These are phyloP conservation scores for Bombylius discolor DNA, from an alignment of 2,888 invertebrate genomes.

Conservation along the genomic window DNA sequence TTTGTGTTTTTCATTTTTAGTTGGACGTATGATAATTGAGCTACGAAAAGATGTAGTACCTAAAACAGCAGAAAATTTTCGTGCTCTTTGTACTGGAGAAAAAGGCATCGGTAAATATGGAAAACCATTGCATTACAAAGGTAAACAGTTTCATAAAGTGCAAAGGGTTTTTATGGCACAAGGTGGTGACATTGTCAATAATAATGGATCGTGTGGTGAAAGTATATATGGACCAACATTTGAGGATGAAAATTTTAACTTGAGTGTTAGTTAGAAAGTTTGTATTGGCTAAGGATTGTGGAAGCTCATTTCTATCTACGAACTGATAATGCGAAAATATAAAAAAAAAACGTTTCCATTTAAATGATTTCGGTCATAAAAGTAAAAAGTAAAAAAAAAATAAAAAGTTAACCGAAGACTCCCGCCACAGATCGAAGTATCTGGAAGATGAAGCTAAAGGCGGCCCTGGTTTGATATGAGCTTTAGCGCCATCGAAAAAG, in stretches of 20 bases:
- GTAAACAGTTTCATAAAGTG: slow-evolving; percentile 68
- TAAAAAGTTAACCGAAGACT: too few relatives aligned
- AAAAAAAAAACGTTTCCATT: too few relatives aligned
- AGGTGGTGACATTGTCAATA: slow-evolving; percentile 64
- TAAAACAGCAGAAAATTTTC: slow-evolving; percentile 81
- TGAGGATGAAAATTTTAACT: slow-evolving; percentile 75
- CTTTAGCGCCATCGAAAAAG: too few relatives aligned
- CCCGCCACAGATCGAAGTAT: too few relatives aligned
- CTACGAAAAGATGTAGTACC: slow-evolving; percentile 73
- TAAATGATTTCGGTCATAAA: too few relatives aligned
- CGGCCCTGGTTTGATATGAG: too few relatives aligned
- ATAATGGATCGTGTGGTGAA: slow-evolving; percentile 81
- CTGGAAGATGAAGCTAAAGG: too few relatives aligned
- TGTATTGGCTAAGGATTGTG: too few relatives aligned
- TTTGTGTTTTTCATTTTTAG: slow-evolving; percentile 36
- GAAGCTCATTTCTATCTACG: too few relatives aligned
- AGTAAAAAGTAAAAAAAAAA: too few relatives aligned
- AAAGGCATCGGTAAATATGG: slow-evolving; percentile 55
- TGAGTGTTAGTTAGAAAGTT: slow-evolving; percentile 38
- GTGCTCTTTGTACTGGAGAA: slow-evolving; percentile 85
- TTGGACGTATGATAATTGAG: slow-evolving; percentile 75
- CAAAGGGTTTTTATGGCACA: slow-evolving; percentile 81
- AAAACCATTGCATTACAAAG: slow-evolving; percentile 73
- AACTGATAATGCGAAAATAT: too few relatives aligned
- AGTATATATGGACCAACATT: slow-evolving; percentile 87